Conservation (phyloP, 2,797 vertebrate genomes). For the Sebastes vulpes region DNA sequence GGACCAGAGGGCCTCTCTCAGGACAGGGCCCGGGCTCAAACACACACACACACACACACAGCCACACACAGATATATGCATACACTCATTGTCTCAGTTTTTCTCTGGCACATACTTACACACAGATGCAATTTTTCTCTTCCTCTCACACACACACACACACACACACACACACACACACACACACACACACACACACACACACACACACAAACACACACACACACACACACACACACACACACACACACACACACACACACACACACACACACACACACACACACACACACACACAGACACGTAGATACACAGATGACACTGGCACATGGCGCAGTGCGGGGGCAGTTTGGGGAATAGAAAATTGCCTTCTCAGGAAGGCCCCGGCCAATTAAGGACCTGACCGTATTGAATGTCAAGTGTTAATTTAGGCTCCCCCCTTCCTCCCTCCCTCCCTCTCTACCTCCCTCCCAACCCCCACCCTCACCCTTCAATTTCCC, state of each 20-base stretch:
- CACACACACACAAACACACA: constrained; percentile 35
- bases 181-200: constrained; percentile 19
- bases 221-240: constrained; percentile 38
- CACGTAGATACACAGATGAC: constrained; percentile 75
- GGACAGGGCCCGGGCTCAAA: constrained; percentile 65
- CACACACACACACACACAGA: constrained; percentile 27
- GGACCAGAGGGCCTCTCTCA: constrained; percentile 80
- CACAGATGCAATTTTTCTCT: constrained; percentile 60
- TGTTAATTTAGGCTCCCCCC: constrained; percentile 99
- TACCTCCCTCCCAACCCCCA: constrained; percentile 37
- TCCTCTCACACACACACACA: constrained; percentile 28
- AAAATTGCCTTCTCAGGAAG: constrained; percentile 99
- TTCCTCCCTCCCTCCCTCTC: constrained; percentile 55
- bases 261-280: constrained; percentile 44
- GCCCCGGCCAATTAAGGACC: constrained; percentile 99
- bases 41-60: constrained; percentile 46
- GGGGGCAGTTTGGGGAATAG: constrained; percentile 98
- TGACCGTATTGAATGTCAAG: constrained; percentile 99
- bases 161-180: constrained; percentile 35
- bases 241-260: constrained; percentile 33
- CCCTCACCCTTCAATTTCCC: constrained; percentile 72
- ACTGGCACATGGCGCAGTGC: constrained; percentile 90
- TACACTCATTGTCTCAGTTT: constrained; percentile 64
- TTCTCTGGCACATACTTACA: constrained; percentile 68
- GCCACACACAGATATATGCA: constrained; percentile 45